These are phyloP conservation scores for Neosilurus mollespiculum DNA, from an alignment of 2,797 vertebrate genomes.

Conservation along the genomic window DNA sequence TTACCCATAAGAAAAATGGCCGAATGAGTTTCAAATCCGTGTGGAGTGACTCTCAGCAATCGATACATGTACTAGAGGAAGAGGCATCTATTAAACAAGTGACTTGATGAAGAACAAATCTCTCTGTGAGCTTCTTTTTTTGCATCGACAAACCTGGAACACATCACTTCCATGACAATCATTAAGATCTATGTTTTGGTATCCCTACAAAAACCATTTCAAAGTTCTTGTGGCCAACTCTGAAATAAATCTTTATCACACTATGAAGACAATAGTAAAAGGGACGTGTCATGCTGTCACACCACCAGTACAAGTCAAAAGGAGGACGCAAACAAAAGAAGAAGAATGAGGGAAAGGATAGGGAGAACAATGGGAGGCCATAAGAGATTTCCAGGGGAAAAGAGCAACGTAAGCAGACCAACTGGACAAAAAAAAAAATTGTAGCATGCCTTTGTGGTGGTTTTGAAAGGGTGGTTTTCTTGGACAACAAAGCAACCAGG, in stretches of 20 bases:
- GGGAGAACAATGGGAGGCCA: constrained; percentile 45
- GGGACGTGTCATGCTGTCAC: constrained; percentile 4
- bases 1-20: constrained; percentile 24
- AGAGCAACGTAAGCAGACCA: constrained; percentile 33
- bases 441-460: constrained; percentile 8
- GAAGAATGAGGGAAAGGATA: constrained; percentile 30
- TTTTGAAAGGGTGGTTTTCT: constrained; percentile 11
- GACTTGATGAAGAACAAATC: constrained; percentile 30
- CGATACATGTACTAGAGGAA: constrained; percentile 43
- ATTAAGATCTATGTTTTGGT: constrained; percentile 9
- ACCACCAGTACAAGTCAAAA: constrained; percentile 60
- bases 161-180: constrained; percentile 43
- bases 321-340: constrained; percentile 55
- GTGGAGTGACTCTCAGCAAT: constrained; percentile 32
- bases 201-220: neutral
- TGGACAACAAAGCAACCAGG: constrained; percentile 7
- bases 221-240: neutral
- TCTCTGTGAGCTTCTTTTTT: neutral
- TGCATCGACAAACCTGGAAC: constrained; percentile 53
- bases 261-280: constrained; percentile 29
- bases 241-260: constrained; percentile 70
- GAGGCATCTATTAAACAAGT: constrained; percentile 52
- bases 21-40: constrained; percentile 34
- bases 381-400: constrained; percentile 24
- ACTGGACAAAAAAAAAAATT: constrained; percentile 46